Conservation (phyloP, 2,888 invertebrate genomes). For the Thereva nobilitata region DNA sequence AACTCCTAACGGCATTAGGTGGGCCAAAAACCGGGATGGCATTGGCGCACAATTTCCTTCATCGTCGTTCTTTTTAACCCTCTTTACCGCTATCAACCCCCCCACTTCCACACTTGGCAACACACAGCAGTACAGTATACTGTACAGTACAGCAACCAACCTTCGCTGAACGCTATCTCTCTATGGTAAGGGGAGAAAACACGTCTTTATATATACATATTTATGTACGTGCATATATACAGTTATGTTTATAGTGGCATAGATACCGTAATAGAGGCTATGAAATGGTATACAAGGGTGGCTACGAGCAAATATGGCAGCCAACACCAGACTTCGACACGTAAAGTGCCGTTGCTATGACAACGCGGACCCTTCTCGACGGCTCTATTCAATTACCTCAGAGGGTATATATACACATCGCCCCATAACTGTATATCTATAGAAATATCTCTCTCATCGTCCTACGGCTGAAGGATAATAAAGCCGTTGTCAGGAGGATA, state of each 20-base stretch:
- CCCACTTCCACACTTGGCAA: conserved; percentile 1
- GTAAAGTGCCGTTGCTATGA: conserved; percentile 58
- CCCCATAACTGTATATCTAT: conserved; percentile 2
- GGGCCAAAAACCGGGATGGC: conserved; percentile 16
- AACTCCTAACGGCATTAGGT: conserved; percentile 27
- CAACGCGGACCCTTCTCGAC: conserved; percentile 50
- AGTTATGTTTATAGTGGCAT: neutral
- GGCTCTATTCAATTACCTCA: conserved; percentile 37
- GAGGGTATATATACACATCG: conserved; percentile 3
- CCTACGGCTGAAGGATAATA: conserved; percentile 14
- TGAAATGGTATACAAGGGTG: conserved; percentile 40
- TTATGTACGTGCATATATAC: conserved; percentile 1
- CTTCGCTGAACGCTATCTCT: neutral
- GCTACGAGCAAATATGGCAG: conserved; percentile 58
- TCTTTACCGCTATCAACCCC: neutral
- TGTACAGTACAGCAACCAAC: no score
- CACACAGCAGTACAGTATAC: no score
- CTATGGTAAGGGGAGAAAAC: neutral
- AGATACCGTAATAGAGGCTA: neutral
- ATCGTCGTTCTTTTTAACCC: conserved; percentile 4
- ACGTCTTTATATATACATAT: conserved; percentile 10
- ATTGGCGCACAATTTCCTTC: conserved; percentile 17
- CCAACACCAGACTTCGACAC: conserved; percentile 58
- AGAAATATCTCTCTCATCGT: conserved; percentile 1
- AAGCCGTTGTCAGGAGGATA: conserved; percentile 21